Conservation (phyloP, 2,113 vertebrate species). For the Hiodon tergisus region DNA sequence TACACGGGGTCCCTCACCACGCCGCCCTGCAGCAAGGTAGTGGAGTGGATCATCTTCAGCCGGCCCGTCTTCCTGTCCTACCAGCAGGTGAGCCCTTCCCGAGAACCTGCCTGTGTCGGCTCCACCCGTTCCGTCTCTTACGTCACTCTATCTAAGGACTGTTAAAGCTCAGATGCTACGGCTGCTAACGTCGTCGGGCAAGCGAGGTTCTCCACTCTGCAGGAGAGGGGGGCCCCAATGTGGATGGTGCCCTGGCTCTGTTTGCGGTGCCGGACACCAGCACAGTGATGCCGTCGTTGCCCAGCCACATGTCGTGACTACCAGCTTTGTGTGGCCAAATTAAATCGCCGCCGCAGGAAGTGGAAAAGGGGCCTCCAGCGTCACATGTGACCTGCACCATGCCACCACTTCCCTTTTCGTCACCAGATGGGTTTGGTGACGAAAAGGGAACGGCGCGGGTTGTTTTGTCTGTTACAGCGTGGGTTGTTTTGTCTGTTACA, state of each 20-base stretch:
- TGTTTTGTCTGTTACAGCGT: too few species aligned
- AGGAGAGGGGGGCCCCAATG: slow-evolving; percentile 26
- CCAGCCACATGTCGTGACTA: neutral
- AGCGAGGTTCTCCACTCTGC: too few species aligned
- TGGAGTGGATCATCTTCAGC: slow-evolving; percentile 93
- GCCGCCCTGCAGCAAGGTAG: slow-evolving; percentile 88
- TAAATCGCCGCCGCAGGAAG: neutral
- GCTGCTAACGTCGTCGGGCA: too few species aligned
- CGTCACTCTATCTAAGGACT: too few species aligned
- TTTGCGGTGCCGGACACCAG: slow-evolving; percentile 12
- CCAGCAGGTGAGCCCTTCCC: slow-evolving; percentile 72
- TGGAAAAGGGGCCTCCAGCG: neutral
- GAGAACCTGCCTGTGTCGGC: neutral
- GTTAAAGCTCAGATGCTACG: too few species aligned
- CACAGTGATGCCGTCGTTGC: neutral
- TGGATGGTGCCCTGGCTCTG: slow-evolving; percentile 24
- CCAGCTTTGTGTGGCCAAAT: neutral
- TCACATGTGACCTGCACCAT: too few species aligned
- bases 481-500: too few species aligned
- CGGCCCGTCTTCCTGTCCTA: slow-evolving; percentile 85
- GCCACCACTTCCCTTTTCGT: too few species aligned
- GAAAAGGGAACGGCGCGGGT: too few species aligned
- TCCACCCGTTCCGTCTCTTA: neutral
- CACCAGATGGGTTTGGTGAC: too few species aligned
- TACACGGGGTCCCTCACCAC: slow-evolving; percentile 91